These are phyloP conservation scores for Pterobdella sp. DNA, from an alignment of 2,888 invertebrate genomes.

Conservation along the genomic window DNA sequence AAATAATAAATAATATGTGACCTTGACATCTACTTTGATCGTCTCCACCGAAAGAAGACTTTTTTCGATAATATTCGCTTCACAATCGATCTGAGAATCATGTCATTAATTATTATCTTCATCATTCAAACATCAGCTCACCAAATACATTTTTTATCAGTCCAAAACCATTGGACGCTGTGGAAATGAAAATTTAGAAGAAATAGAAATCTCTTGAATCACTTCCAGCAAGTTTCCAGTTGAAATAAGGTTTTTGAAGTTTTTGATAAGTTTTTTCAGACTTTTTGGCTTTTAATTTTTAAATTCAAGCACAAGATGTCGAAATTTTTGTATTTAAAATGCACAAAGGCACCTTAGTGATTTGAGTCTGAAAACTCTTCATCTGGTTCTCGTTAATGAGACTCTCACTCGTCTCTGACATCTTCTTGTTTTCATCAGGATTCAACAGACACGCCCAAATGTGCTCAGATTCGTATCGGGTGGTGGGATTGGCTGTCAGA, in stretches of 20 bases:
- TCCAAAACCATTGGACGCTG: too few species aligned
- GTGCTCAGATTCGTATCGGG: slow-evolving; percentile 27
- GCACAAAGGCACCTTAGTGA: slow-evolving; percentile 21
- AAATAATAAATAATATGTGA: neutral
- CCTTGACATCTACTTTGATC: slow-evolving; percentile 26
- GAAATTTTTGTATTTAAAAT: too few species aligned
- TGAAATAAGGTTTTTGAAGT: too few species aligned
- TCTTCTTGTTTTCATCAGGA: slow-evolving; percentile 12
- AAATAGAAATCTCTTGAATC: too few species aligned
- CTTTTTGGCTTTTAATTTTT: too few species aligned
- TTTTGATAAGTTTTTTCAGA: too few species aligned
- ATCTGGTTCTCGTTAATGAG: slow-evolving; percentile 17
- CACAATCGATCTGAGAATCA: slow-evolving; percentile 26
- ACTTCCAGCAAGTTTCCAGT: too few species aligned
- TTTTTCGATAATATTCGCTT: slow-evolving; percentile 26
- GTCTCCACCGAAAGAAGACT: slow-evolving; percentile 18
- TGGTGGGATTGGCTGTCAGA: slow-evolving; percentile 24
- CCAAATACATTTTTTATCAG: too few species aligned
- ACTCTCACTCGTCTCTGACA: neutral
- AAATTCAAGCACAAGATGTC: too few species aligned
- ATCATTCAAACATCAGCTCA: too few species aligned
- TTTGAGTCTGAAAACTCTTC: slow-evolving; percentile 25
- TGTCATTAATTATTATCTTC: too few species aligned
- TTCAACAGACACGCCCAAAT: slow-evolving; percentile 27
- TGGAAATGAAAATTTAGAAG: too few species aligned